Conservation (phyloP, 2,113 vertebrate species). For the Symphodus melops region DNA sequence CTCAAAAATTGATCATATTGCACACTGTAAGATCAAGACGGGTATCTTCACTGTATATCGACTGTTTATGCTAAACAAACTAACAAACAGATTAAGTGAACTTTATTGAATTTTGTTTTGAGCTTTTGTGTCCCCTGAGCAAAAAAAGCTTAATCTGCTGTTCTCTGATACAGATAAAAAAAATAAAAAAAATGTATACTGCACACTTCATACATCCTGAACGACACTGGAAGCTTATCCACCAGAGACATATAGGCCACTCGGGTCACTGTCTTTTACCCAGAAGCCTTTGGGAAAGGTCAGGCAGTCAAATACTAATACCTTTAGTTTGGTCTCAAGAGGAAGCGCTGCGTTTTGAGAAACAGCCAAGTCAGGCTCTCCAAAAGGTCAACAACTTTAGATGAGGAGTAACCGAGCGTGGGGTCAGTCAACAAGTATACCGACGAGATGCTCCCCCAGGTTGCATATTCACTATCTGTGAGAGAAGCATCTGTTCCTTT, state of each 20-base stretch:
- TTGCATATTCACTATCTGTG: slow-evolving; percentile 58
- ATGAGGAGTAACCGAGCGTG: slow-evolving; percentile 59
- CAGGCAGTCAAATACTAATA: slow-evolving; percentile 76
- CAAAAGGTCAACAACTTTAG: slow-evolving; percentile 68
- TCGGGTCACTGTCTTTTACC: slow-evolving; percentile 74
- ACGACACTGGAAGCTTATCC: slow-evolving; percentile 31
- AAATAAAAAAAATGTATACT: slow-evolving; percentile 2
- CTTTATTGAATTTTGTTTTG: slow-evolving; percentile 34
- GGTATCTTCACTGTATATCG: slow-evolving; percentile 21
- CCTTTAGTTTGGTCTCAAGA: slow-evolving; percentile 76
- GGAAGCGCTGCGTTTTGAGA: slow-evolving; percentile 62
- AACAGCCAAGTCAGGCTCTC: slow-evolving; percentile 63
- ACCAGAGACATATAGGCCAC: slow-evolving; percentile 57
- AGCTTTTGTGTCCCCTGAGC: slow-evolving; percentile 34
- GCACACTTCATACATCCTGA: slow-evolving; percentile 20
- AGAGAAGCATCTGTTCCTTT: slow-evolving; percentile 57
- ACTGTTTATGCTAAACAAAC: slow-evolving; percentile 49
- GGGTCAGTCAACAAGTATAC: slow-evolving; percentile 73
- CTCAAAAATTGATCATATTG: slow-evolving; percentile 12
- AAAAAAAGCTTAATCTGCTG: slow-evolving; percentile 43
- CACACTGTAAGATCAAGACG: slow-evolving; percentile 3
- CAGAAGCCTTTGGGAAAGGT: slow-evolving; percentile 77
- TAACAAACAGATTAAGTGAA: slow-evolving; percentile 31
- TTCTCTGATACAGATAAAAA: slow-evolving; percentile 23
- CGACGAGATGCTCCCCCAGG: slow-evolving; percentile 58